Evolutionary conservation across 1,140 invertebrate species (phyloP), one percentile per base, ranked within the genome.

Genomic region (Halesus radiatus): DNA sequence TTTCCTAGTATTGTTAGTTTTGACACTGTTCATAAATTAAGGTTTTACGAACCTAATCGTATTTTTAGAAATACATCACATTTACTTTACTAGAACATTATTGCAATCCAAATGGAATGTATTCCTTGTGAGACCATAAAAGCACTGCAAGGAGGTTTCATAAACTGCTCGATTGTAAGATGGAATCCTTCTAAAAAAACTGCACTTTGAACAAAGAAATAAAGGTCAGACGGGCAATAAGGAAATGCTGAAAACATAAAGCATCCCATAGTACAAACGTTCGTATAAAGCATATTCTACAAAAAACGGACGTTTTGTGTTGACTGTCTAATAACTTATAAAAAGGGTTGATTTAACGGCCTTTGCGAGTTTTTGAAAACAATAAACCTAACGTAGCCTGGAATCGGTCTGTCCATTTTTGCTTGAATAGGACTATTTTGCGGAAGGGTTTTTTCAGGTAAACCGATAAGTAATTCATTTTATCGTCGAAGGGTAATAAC

Each of bases 141-240:
- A 45, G 37, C 37, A 45, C 10, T 45, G 37, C 37, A 45, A 45
- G 8, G 8, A 45, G 37, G 37, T 13, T 45, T 45, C 8, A 13
- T 37, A 37, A 37, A 37, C 32, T 37, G 32, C 32, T 1, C 8
- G 37, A 45, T 45, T 45, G 37, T 45, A 60, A 60, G 23, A 60
- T 60, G 15, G 20, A 60, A 60, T 23, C 20, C 20, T 23, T 60
- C 23, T 23, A 58, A 18, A 66, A 66, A 66, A 29, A 45, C 37
- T 45, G 37, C 37, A 13, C 10, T 13, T 45, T 13, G 1, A 45
- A 45, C 37, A 45, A 45, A 45, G 37, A 66, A 32, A 66, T 66
- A 29, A 66, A 66, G 62, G 62, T 66, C 62, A 66, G 62, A 26
- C 6, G 29, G 29, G 62, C 62, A 66, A 66, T 66, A 66, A 66